Evolutionary conservation across 1,140 invertebrate species (phyloP).

Genomic region (Diuraphis noxia): DNA sequence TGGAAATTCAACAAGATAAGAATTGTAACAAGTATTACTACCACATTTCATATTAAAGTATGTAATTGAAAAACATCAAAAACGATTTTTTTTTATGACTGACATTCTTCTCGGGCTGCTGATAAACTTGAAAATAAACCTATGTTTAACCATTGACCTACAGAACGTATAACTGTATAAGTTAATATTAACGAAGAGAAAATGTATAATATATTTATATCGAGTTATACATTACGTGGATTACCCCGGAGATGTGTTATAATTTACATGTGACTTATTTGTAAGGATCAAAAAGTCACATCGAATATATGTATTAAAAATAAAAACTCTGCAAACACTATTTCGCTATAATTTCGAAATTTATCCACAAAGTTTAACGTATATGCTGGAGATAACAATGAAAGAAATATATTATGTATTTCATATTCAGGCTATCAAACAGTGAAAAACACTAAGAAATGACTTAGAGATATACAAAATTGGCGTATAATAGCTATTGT

Average conservation of each 20-base stretch:
- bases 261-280: background rate
- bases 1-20: background rate
- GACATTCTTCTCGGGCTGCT: background rate
- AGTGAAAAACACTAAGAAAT: background rate
- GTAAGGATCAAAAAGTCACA: background rate
- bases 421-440: background rate
- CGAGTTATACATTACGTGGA: background rate
- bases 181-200: too few species aligned
- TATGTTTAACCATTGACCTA: background rate
- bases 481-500: background rate
- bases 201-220: background rate
- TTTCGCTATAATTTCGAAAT: background rate
- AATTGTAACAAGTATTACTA: background rate
- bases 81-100: background rate
- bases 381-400: background rate
- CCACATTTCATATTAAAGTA: background rate
- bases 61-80: background rate
- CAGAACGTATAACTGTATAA: background rate
- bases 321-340: background rate
- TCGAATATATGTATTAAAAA: background rate
- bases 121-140: background rate
- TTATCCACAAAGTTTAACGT: background rate
- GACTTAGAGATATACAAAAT: background rate
- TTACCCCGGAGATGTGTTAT: background rate
- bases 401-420: background rate